Evolutionary conservation across 2,888 invertebrate genomes (phyloP).

Genomic region (Lasioglossum malachurum): DNA sequence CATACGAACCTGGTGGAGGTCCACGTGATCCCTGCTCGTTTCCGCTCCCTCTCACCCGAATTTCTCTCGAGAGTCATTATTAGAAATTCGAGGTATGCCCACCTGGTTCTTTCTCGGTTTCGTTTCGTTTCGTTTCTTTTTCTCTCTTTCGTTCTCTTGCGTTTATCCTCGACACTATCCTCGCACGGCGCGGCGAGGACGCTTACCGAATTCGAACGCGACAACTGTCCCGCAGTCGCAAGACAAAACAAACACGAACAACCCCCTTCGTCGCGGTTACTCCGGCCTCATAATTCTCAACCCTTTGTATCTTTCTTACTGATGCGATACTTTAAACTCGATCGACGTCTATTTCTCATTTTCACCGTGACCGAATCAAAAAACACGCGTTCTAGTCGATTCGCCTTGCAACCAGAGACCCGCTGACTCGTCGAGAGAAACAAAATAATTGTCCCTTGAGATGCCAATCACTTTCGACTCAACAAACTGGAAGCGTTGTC

Average conservation of each 20-base stretch:
- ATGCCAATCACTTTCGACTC: not conserved
- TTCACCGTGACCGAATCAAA: not conserved
- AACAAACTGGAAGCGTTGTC: not conserved
- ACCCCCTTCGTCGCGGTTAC: no score
- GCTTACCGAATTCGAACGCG: not conserved
- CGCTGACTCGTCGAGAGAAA: not conserved
- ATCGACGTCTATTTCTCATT: no score
- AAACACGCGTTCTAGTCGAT: not conserved
- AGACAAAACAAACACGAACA: not conserved
- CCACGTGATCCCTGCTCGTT: conserved; percentile 65
- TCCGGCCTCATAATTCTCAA: no score
- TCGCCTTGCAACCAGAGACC: not conserved
- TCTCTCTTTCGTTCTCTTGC: not conserved
- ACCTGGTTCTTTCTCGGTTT: conserved; percentile 35
- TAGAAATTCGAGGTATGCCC: conserved; percentile 46
- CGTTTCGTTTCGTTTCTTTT: not conserved
- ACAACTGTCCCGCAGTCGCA: not conserved
- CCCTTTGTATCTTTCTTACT: no score
- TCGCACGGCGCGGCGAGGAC: not conserved
- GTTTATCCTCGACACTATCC: not conserved
- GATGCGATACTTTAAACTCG: no score
- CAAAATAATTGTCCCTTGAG: not conserved
- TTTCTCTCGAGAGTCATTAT: conserved; percentile 56
- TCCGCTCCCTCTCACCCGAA: conserved; percentile 57
- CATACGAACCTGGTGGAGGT: conserved; percentile 71